A percentile compares a stretch with the other conserved stretches of the same genome.
Conservation (phyloP, 2,888 invertebrate species). For the Agrypnus murinus region DNA sequence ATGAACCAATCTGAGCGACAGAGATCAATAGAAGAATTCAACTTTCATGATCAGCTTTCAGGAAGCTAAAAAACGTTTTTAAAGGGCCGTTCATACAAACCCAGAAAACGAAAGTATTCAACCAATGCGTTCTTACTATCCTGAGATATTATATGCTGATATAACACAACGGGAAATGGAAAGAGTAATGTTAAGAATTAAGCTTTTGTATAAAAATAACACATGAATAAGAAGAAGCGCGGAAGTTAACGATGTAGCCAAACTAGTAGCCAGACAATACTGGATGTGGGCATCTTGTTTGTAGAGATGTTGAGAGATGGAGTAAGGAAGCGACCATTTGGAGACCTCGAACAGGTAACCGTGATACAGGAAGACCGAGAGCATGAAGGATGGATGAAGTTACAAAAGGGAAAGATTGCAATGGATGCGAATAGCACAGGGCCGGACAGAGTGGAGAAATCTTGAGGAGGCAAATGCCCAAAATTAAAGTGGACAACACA, state of each 20-base stretch:
- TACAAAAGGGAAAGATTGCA: no score
- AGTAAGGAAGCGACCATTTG: not conserved
- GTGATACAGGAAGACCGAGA: not conserved
- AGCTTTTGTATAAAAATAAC: not conserved
- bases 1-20: not conserved
- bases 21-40: slow-evolving; percentile 6
- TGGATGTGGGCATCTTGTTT: not conserved
- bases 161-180: not conserved
- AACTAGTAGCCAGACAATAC: not conserved
- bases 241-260: slow-evolving; percentile 3
- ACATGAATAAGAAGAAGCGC: not conserved
- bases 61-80: slow-evolving; percentile 1
- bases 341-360: not conserved
- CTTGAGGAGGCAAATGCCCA: no score
- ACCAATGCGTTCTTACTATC: not conserved
- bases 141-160: not conserved
- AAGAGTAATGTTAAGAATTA: not conserved
- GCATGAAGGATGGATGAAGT: no score
- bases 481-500: no score
- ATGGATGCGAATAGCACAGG: no score
- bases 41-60: not conserved
- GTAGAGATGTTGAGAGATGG: not conserved
- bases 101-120: not conserved
- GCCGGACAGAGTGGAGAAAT: no score
- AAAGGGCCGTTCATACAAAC: not conserved